Evolutionary conservation across 53 echinoderm and acorn worm species (phyloP), one percentile per base, ranked within the genome.

Genomic region (Apostichopus leukothele): DNA sequence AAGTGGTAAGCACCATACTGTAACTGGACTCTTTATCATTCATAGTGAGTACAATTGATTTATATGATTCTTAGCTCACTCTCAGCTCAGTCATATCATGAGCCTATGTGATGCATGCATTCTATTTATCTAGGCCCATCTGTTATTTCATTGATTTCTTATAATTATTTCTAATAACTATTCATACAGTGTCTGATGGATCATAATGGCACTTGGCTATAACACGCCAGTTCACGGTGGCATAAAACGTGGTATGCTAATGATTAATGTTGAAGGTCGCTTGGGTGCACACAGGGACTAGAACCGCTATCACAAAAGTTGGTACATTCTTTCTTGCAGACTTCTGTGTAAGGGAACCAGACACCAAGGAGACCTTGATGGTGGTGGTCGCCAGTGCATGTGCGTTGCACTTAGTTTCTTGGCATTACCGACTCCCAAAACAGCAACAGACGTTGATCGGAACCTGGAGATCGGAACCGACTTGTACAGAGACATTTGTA

Each of bases 341-440:
- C 67, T 67, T 67, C 67, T 67, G 67, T 67, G 67, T 67, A 67
- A 78, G 78, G 78, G 78, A 23, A 78, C 78, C 50, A 22, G 78
- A 51, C 78, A 78, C 50, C 50, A 78, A 21, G 26, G 78, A 76
- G 78, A 78, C 7, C 50, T 78, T 78, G 78, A 78, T 23, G 78
- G 27, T 27, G 26, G 78, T 23, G 78, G 78, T 27, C 26, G 50
- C 21, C 78, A 78, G 39, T 78, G 78, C 78, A 27, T 51, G 21
- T 22, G 26, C 9, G 78, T 78, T 20, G 26, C 78, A 78, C 78
- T 78, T 8, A 23, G 78, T 27, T 78, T 78, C 78, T 78, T 78
- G 78, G 78, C 50, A 18, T 78, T 78, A 23, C 78, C 78, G 23
- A 27, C 39, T 27, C 78, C 78, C 21, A 78, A 78, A 78, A 27